Conservation (phyloP, 2,113 vertebrate species). For the Calyptommatus sinebrachiatus region DNA sequence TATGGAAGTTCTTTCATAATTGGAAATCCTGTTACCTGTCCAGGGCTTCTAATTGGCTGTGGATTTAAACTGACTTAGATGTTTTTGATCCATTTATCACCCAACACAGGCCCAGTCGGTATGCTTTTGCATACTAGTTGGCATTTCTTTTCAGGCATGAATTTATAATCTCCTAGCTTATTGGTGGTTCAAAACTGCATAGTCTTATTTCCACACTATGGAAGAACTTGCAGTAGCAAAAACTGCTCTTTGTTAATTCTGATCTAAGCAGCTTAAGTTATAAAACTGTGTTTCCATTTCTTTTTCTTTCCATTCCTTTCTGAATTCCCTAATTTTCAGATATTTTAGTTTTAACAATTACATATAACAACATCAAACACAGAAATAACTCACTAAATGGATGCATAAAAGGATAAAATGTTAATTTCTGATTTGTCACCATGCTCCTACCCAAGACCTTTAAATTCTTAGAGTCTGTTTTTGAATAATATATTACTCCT, state of each 20-base stretch:
- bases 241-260: not conserved
- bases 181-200: not conserved
- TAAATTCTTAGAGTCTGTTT: too few species aligned
- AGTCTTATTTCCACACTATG: not conserved
- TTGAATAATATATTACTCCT: too few species aligned
- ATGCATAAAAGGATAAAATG: too few species aligned
- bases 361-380: not conserved
- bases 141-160: not conserved
- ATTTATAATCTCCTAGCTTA: conserved; percentile 19
- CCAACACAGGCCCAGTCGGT: not conserved
- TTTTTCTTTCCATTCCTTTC: fast-evolving
- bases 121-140: not conserved
- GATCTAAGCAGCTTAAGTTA: not conserved
- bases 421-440: too few species aligned
- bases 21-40: conserved; percentile 11
- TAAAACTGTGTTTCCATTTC: not conserved
- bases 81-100: conserved; percentile 22
- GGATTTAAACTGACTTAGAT: conserved; percentile 10
- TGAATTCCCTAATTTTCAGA: not conserved
- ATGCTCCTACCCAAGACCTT: too few species aligned
- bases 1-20: not conserved
- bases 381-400: too few species aligned
- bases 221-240: conserved; percentile 5
- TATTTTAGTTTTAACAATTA: not conserved
- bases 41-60: conserved; percentile 11